Evolutionary conservation across 2,888 invertebrate genomes (phyloP).

Genomic region (Agrilus mali): DNA sequence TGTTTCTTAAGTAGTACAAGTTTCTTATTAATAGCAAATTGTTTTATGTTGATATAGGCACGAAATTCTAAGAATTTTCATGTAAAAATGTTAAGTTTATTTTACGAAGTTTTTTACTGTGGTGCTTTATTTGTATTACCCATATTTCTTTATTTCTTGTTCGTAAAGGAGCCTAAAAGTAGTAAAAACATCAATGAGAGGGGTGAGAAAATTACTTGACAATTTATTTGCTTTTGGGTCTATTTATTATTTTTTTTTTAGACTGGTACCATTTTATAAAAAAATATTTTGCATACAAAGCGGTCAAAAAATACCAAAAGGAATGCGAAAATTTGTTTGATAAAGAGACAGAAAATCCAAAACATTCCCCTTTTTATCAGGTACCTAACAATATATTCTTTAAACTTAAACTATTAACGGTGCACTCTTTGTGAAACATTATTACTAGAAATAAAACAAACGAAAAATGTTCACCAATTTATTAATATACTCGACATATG

Average conservation of each 20-base stretch:
- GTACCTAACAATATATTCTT: slow-evolving; percentile 12
- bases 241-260: slow-evolving; percentile 11
- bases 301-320: slow-evolving; percentile 19
- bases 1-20: no score
- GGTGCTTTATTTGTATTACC: slow-evolving; percentile 18
- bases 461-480: no score
- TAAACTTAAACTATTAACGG: no score
- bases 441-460: no score
- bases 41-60: no score
- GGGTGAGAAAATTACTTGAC: slow-evolving; percentile 15
- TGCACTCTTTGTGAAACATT: no score
- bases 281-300: slow-evolving; percentile 19
- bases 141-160: slow-evolving; percentile 20
- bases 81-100: no score
- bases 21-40: no score
- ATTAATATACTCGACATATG: no score
- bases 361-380: slow-evolving; percentile 23
- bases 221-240: no score
- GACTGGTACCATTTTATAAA: slow-evolving; percentile 26
- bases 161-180: slow-evolving; percentile 15
- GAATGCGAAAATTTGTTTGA: slow-evolving; percentile 12
- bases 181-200: slow-evolving; percentile 14
- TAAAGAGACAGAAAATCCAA: slow-evolving; percentile 15
- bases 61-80: no score
- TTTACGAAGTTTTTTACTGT: no score